Base-by-base conservation (phyloP, 2,888 invertebrate genomes). In the Aplocera efformata region DNA sequence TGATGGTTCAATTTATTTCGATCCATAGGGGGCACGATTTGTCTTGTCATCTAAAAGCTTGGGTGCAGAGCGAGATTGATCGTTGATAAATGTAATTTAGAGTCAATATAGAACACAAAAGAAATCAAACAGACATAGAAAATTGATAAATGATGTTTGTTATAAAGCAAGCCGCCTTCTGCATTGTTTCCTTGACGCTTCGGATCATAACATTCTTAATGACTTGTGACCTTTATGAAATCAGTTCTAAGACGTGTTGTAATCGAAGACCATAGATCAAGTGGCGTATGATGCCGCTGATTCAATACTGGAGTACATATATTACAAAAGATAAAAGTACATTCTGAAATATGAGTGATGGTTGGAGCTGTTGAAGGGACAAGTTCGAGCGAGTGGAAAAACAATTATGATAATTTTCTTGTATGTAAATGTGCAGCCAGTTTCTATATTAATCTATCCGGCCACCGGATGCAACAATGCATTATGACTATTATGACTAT, bases 111-210 rank as follows among this genome's bases (percentile, higher is more conserved):
- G 24, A 40, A 35, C 38, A 54, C 51, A 58, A 63, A 48, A 55
- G 52, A 47, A 54, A 58, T 60, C 50, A 50, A 52, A 53, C 33
- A 36, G 30, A 36, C 35, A 47, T 49, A 50, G 43, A 34, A 35
- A 40, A 38, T 46, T 65, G 56, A 63, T 58, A 49, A 49, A 61
- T 65, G 49, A 55, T 58, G 51, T 58, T 55, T 56, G 38, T 38
- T 43, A 32, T 39, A 40, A 40, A 30, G 39, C 37, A 30, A 27
- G 25, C 36, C 29, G 39, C 38, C 42, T 26, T 37, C 33, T 17
- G 38, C 46, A 50, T 55, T 52, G 48, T 55, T 49, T 50, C 42
- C 47, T 43, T 31, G 38, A 27, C 40, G 47, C 35, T 38, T 41
- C 32, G 43, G 42, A 45, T 32, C 30, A 34, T 42, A 47, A 45